Base-by-base conservation (phyloP, 2,888 invertebrate species). In the Pardosa pseudoannulata region DNA sequence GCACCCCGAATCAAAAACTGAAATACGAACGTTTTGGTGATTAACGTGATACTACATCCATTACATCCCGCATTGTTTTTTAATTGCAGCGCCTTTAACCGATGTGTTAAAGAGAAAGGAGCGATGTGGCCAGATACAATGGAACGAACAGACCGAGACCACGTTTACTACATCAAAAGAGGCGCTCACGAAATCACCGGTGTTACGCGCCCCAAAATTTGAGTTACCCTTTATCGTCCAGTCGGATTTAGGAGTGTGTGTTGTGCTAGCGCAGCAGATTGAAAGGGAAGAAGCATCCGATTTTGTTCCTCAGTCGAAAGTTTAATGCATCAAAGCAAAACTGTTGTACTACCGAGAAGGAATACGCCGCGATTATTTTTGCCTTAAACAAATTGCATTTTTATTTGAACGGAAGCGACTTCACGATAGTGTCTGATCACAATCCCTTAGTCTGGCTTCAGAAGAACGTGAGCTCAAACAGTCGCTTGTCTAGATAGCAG, bases 21-120 rank as follows among this genome's bases (percentile, higher is more conserved):
- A 83, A 16, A 28, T 88, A 13, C 36, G 79, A n/a, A 16, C 39
- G 0, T 88, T 88, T 64, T 23, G 82, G 11, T 88, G 88, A 3
- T 41, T 88, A 23, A 13, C 67, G 0, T 39, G 68, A 7, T 73
- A 62, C 23, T 88, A 88, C 46, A 19, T 76, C 6, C n/a, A 65
- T n/a, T 64, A 32, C 13, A 64, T 75, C n/a, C 19, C 19, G 7
- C 27, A n/a, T 0, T 72, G n/a, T 27, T 39, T 28, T 19, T 1
- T 13, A 23, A 27, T 71, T 7, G 39, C 71, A 9, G 62, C 31
- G 5, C 31, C 62, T 23, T 62, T 74, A 31, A 62, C 64, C 7
- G 36, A 36, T 23, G 9, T 19, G 7, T 39, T 39, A 27, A 50
- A 74, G 9, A 32, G 62, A 19, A 74, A 74, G 36, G 31, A n/a